Evolutionary conservation across 2,888 invertebrate genomes (phyloP), one percentile per base, ranked within the genome.

Genomic region (Xanthorhoe designata): DNA sequence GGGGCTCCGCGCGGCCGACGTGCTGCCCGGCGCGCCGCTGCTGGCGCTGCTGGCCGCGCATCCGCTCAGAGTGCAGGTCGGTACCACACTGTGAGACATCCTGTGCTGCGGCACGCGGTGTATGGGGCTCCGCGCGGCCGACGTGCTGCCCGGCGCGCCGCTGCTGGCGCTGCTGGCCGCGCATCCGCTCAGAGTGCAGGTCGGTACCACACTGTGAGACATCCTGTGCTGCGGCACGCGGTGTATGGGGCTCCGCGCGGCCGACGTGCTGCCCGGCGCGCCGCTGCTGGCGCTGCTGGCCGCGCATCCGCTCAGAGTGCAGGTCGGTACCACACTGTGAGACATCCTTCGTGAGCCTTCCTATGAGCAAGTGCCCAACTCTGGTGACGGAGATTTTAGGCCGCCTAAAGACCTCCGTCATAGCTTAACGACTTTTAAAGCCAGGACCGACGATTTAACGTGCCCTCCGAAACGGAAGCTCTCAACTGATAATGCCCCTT

Each of bases 101-200:
- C 88, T 92, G 80, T 92, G 98, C 87, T 97, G 98, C 85, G 98
- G 97, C 55, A 96, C 97, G 68, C 95, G 97, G 79, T 94, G 95
- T 85, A 96, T 97, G 94, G 97, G 97, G 73, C 95, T 97, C 77
- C 94, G 95, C 47, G 94, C 98, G 42, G 94, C 95, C 70, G 97
- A 97, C 79, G 95, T 98, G 72, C 94, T 98, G 78, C 98, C 98
- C 54, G 94, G 54, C 94, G 96, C 1, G 96, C 97, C 79, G 35
- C 94, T 96, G 87, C 94, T 98, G 61, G 96, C 97, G 78, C 94
- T 97, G 77, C 94, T 98, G 56, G 96, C 98, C 94, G 96, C 97
- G 92, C 99, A 99, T 92, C 98, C 98, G 54, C 94, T 99, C 8
- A 94, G 98, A 75, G 97, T 98, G 71, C 98, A 98, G 96, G 98